Evolutionary conservation across 2,888 invertebrate genomes (phyloP), one percentile per base, ranked within the genome.

Genomic region (Prosapia bicincta): DNA sequence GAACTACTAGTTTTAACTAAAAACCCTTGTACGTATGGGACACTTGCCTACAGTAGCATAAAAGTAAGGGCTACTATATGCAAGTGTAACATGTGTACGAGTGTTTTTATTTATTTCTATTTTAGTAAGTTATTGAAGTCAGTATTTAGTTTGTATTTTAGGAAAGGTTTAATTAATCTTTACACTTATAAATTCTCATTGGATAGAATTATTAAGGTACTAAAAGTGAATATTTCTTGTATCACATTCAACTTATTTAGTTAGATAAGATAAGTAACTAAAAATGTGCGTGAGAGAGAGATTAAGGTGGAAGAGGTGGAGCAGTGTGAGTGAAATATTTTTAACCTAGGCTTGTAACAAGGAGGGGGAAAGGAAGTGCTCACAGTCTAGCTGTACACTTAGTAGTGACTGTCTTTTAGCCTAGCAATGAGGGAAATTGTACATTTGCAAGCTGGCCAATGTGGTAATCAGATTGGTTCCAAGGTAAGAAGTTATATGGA

Each of bases 381-480:
- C 54, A 54, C 20, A 20, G 54, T 54, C 54, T 54, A 20, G n/a
- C n/a, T n/a, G 30, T 30, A 5, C 9, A 30, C 6, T 30, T 20
- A 20, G 54, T 20, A 20, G 54, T 54, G 54, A 5, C 20, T 20
- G 2, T 5, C 54, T 54, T 30, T 30, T 30, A 30, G 20, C n/a
- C 13, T 72, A 79, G 91, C 89, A 87, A 97, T 97, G 97, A 92
- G 97, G 87, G 97, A 97, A 91, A 97, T 97, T 85, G 96, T 97
- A 82, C 96, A 97, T 85, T 91, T 97, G 82, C 97, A 97, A 87
- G 93, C 96, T 82, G 97, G 97, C 82, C 96, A 96, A 86, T 97
- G 96, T 87, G 97, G 97, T 80, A 97, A 97, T 88, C 97, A 97
- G 88, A 97, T 97, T 86, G 97, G 97, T 83, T 95, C 96, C 82